phyloP scores from a whole-genome alignment of 2,113 vertebrate species.

The Poeciliopsis turrubarensis region DNA sequence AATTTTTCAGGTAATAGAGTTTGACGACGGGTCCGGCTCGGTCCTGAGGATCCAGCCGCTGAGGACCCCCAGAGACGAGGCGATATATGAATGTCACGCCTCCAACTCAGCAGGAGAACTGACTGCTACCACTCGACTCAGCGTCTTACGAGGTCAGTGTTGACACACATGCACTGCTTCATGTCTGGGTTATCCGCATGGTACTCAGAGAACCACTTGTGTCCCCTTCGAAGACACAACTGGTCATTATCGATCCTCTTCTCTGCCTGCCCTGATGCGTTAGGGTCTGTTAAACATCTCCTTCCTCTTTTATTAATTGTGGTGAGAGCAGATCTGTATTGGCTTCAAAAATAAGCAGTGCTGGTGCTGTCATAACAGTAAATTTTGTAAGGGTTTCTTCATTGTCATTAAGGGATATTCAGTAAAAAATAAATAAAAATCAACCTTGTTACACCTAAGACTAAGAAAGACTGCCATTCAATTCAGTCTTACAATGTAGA shows the following conservation, averaged over 20 bases:
- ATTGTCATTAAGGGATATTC: too few relatives aligned
- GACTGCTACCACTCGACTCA: constrained; percentile 93
- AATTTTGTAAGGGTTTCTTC: too few relatives aligned
- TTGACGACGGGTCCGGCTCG: constrained; percentile 98
- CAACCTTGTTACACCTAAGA: too few relatives aligned
- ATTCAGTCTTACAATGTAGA: too few relatives aligned
- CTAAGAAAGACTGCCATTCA: too few relatives aligned
- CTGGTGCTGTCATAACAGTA: too few relatives aligned
- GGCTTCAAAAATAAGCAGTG: too few relatives aligned
- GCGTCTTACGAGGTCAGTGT: constrained; percentile 92
- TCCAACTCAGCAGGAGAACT: constrained; percentile 94
- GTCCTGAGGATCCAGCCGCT: constrained; percentile 98
- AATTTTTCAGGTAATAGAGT: constrained; percentile 91
- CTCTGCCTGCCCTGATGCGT: background rate
- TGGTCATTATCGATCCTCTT: background rate
- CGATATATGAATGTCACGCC: constrained; percentile 97
- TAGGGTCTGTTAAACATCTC: background rate
- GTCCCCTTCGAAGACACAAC: background rate
- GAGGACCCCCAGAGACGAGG: constrained; percentile 95
- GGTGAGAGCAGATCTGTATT: background rate
- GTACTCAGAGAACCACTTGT: background rate
- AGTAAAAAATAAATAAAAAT: too few relatives aligned
- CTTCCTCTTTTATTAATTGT: background rate
- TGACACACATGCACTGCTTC: background rate
- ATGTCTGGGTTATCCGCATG: background rate